Evolutionary conservation across 2,797 vertebrate genomes (phyloP).

Genomic region (Neopelma chrysocephalum): DNA sequence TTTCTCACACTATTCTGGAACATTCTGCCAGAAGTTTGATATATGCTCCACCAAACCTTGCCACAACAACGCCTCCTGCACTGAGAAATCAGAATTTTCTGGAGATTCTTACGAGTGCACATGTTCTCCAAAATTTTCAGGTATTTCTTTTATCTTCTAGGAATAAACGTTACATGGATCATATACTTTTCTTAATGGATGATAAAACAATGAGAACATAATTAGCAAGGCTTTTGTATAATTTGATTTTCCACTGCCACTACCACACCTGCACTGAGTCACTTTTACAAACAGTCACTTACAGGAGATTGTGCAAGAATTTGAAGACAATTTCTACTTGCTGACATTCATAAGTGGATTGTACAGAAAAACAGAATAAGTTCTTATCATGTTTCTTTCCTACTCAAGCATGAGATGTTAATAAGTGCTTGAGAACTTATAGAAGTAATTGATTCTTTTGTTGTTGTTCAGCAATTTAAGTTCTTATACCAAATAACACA

Average conservation of each 20-base stretch:
- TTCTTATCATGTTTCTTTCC: not conserved
- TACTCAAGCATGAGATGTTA: not conserved
- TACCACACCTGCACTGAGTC: not conserved
- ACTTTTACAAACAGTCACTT: not conserved
- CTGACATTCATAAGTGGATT: not conserved
- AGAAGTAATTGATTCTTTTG: not conserved
- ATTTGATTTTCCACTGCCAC: not conserved
- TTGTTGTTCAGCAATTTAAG: not conserved
- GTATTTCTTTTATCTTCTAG: conserved; percentile 58
- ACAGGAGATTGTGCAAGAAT: not conserved
- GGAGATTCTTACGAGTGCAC: conserved; percentile 76
- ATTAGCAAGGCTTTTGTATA: not conserved
- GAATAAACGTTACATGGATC: not conserved
- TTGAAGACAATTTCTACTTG: not conserved
- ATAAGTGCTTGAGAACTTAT: not conserved
- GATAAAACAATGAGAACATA: not conserved
- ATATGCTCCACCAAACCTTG: conserved; percentile 79
- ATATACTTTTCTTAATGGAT: not conserved
- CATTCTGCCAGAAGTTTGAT: conserved; percentile 83
- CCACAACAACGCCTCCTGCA: conserved; percentile 79
- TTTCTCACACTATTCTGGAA: conserved; percentile 77
- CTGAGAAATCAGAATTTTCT: conserved; percentile 59
- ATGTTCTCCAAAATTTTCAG: conserved; percentile 81
- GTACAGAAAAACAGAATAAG: not conserved
- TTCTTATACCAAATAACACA: not conserved